A percentile compares a stretch with the other conserved stretches of the same genome.
Evolutionary conservation across 2,797 vertebrate species (phyloP).

Genomic region (Acipenser ruthenus): DNA sequence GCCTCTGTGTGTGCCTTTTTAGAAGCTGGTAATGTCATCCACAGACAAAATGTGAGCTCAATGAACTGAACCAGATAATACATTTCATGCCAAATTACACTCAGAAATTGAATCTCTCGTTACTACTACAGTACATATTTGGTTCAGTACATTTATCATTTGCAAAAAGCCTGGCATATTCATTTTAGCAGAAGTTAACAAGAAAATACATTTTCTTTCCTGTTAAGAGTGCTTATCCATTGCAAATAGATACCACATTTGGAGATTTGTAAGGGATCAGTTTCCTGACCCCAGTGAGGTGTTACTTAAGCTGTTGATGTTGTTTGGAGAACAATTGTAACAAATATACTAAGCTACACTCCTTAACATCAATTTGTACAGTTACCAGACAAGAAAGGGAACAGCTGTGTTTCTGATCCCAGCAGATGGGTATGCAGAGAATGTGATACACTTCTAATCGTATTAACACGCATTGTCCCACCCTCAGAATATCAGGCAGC

Average conservation of each 20-base stretch:
- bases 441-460: conserved; percentile 33
- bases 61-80: not conserved
- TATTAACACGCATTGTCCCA: conserved; percentile 36
- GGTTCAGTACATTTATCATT: not conserved
- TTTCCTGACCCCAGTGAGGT: not conserved
- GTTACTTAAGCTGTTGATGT: not conserved
- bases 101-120: not conserved
- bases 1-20: too few species aligned
- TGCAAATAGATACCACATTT: not conserved
- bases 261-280: not conserved
- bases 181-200: not conserved
- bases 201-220: not conserved
- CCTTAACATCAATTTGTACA: conserved; percentile 14
- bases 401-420: conserved; percentile 26
- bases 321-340: conserved; percentile 3
- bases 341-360: conserved; percentile 5
- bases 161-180: not conserved
- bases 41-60: not conserved
- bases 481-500: not conserved
- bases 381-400: conserved; percentile 23
- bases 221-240: not conserved
- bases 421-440: conserved; percentile 32
- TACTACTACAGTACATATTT: not conserved
- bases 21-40: too few species aligned
- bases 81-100: not conserved